These are phyloP conservation scores for Pantherophis vulpinus DNA, from an alignment of 2,797 vertebrate genomes.

Conservation along the genomic window DNA sequence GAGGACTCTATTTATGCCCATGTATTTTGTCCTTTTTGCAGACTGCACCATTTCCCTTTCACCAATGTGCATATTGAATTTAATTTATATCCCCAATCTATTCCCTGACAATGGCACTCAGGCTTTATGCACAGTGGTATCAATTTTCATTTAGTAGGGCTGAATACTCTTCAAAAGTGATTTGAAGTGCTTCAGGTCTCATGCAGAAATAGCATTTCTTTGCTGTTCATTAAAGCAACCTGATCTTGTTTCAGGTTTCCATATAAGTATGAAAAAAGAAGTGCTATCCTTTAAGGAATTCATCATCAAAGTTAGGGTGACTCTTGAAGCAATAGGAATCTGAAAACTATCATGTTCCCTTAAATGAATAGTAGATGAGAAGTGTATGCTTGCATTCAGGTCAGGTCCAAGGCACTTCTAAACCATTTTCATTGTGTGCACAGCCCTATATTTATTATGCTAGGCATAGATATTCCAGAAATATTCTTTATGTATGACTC, in stretches of 20 bases:
- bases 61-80: background rate
- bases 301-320: background rate
- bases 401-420: background rate
- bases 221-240: background rate
- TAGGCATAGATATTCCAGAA: background rate
- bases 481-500: background rate
- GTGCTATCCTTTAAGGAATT: background rate
- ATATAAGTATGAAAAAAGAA: background rate
- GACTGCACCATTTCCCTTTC: background rate
- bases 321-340: background rate
- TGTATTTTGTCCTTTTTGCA: background rate
- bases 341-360: background rate
- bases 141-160: background rate
- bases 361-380: conserved; percentile 8
- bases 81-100: background rate
- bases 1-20: background rate
- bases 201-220: background rate
- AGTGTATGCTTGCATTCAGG: background rate
- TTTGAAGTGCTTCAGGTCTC: background rate
- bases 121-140: background rate
- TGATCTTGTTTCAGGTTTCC: background rate
- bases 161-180: background rate
- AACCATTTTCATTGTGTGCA: background rate
- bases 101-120: background rate
- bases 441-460: background rate